phyloP scores from a whole-genome alignment of 2,888 invertebrate species.

The Drosophila anceps region DNA sequence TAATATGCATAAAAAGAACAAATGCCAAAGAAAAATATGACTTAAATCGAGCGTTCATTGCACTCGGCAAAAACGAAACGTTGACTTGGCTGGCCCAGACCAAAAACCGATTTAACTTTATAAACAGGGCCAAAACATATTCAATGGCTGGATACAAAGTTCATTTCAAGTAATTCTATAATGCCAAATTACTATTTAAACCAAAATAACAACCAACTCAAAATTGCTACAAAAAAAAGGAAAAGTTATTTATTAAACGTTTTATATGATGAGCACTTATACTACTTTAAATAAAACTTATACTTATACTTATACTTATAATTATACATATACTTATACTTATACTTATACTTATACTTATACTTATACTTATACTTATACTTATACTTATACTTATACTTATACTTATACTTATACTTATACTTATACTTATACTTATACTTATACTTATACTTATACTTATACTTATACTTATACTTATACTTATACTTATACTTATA shows the following conservation, averaged over 20 bases:
- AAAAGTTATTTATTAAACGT: neutral
- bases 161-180: neutral
- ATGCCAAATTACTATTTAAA: neutral
- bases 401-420: no score
- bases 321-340: no score
- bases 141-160: neutral
- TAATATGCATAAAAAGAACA: conserved; percentile 25
- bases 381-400: no score
- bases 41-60: conserved; percentile 63
- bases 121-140: conserved; percentile 30
- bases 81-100: conserved; percentile 56
- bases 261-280: neutral
- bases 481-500: conserved; percentile 1
- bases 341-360: no score
- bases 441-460: no score
- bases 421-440: no score
- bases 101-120: conserved; percentile 33
- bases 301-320: no score
- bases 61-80: conserved; percentile 56
- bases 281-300: no score
- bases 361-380: no score
- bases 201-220: neutral
- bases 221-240: neutral
- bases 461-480: no score
- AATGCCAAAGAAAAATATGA: conserved; percentile 33